A percentile compares a stretch with the other conserved stretches of the same genome.
These are phyloP conservation scores for Coronaproctus castanopsis DNA, from an alignment of 2,888 invertebrate genomes.

Conservation along the genomic window DNA sequence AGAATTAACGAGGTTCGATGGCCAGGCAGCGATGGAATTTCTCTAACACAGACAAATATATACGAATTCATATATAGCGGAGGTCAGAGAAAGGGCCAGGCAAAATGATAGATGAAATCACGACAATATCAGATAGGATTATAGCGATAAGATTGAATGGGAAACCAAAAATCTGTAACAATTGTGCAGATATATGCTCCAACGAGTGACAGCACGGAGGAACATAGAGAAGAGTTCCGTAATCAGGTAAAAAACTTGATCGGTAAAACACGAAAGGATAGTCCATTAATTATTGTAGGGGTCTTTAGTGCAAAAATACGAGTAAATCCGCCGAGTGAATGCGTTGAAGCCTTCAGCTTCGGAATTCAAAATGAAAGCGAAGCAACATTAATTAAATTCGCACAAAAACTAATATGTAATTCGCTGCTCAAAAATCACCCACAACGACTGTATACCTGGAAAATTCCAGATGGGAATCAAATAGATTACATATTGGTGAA, in stretches of 20 bases:
- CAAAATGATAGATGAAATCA: background rate
- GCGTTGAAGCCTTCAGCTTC: background rate
- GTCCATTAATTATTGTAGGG: background rate
- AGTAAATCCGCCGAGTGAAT: background rate
- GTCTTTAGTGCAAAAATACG: background rate
- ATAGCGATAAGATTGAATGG: background rate
- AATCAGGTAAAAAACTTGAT: background rate
- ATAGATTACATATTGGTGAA: background rate
- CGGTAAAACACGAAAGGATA: background rate
- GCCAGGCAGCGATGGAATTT: background rate
- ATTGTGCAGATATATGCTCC: background rate
- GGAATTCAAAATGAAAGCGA: background rate
- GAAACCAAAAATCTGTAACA: background rate
- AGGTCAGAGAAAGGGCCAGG: background rate
- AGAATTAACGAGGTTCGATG: background rate
- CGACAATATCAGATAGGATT: background rate
- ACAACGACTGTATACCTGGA: background rate
- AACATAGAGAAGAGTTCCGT: background rate
- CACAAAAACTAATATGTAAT: background rate
- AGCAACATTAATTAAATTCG: background rate
- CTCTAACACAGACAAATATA: background rate
- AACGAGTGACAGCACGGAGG: background rate
- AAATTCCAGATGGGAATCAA: background rate
- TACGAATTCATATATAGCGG: background rate
- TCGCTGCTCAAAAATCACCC: background rate